These are phyloP conservation scores for Panurus biarmicus DNA, from an alignment of 2,113 vertebrate genomes.

Conservation along the genomic window DNA sequence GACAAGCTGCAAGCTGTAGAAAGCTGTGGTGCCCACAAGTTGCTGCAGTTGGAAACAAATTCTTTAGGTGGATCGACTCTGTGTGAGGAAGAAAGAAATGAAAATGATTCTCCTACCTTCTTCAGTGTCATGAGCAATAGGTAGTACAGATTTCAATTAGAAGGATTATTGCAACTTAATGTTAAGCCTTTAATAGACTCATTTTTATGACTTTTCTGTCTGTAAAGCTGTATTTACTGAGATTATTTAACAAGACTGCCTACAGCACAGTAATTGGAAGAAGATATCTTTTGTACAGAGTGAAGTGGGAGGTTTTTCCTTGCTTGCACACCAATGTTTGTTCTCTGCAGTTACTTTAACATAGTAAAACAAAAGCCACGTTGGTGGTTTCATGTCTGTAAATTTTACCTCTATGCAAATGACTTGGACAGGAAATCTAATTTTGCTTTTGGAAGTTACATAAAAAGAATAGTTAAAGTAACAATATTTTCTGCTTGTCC, in stretches of 20 bases:
- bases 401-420: not conserved
- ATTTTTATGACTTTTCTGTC: not conserved
- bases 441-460: not conserved
- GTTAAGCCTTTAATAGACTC: not conserved
- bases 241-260: not conserved
- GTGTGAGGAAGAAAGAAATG: slow-evolving; percentile 47
- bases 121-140: slow-evolving; percentile 97
- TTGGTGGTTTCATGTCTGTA: not conserved
- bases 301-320: not conserved
- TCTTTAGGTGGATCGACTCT: not conserved
- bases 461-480: not conserved
- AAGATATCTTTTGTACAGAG: not conserved
- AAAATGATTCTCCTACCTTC: slow-evolving; percentile 79
- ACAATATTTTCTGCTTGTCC: not conserved
- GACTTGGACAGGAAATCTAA: not conserved
- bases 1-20: slow-evolving; percentile 12
- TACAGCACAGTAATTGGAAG: not conserved
- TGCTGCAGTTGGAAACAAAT: not conserved
- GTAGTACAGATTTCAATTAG: slow-evolving; percentile 67
- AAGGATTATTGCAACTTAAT: not conserved
- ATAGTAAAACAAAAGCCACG: not conserved
- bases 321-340: not conserved
- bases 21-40: slow-evolving; percentile 13
- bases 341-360: not conserved
- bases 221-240: not conserved